Base-by-base conservation (phyloP, 2,888 invertebrate species). In the Cheiracanthium punctorium region DNA sequence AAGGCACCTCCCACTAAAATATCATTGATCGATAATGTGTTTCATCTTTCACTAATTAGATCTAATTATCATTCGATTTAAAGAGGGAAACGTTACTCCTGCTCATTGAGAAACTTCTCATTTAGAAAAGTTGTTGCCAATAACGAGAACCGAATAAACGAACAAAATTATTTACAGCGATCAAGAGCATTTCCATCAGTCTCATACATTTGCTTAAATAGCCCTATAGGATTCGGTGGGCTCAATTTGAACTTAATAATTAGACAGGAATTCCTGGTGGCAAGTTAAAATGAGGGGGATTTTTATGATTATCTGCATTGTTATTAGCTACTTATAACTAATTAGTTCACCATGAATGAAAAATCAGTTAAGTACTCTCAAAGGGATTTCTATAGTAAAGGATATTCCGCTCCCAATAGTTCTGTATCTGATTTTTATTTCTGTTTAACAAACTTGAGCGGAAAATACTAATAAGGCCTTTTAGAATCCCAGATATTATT, bases 11-110 rank as follows among this genome's bases (percentile, higher is more conserved):
- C 58, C 58, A 20, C 58, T 5, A 24, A 58, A 24, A 58, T 17
- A 58, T 58, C 58, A 58, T 24, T 24, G 24, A 58, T 58, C 58
- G 58, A 58, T 58, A 58, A 58, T 58, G 58, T 58, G 58, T 58
- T 58, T 58, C 58, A 58, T 58, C 24, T 58, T 58, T 20, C 58
- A 58, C 58, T 58, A 58, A 58, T 58, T 58, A 58, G 58, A 58
- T 58, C 58, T 58, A 58, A 58, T 58, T 58, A 58, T 58, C 58
- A 24, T 58, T 58, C 58, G 58, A 58, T 58, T 58, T 58, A 24
- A 20, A 24, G 58, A 10, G 58, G 17, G 58, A 58, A 58, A 24
- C 24, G 58, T 5, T 58, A 24, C 58, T 24, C 58, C 24, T 24
- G 58, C 2, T 24, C 58, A 58, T 58, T 24, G 58, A 58, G 24